These are phyloP conservation scores for Athripsodes cinereus DNA, from an alignment of 2,888 invertebrate genomes.

Conservation along the genomic window DNA sequence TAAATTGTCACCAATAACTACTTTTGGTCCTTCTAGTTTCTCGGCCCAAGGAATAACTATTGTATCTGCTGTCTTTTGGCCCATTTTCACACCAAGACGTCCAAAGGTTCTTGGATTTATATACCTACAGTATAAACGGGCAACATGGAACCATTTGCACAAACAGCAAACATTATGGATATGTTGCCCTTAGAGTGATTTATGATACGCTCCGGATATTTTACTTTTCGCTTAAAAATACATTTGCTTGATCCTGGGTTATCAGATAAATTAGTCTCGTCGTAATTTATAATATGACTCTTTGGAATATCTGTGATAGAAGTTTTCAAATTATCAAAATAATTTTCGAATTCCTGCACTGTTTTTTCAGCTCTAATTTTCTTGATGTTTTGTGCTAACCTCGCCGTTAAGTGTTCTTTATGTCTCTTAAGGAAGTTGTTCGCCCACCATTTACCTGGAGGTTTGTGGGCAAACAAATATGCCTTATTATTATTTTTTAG, in stretches of 20 bases:
- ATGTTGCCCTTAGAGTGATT: background rate
- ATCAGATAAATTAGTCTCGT: constrained; percentile 16
- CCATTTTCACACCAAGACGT: background rate
- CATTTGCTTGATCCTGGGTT: constrained; percentile 10
- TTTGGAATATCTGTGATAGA: background rate
- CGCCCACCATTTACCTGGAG: too few species aligned
- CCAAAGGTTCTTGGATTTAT: background rate
- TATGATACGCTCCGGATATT: constrained; percentile 5
- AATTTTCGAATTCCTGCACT: background rate
- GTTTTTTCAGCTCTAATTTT: too few species aligned
- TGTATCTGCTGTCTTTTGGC: background rate
- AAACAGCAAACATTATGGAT: background rate
- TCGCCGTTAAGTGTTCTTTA: background rate
- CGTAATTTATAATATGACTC: constrained; percentile 11
- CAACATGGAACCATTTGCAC: background rate
- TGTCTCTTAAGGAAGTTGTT: background rate
- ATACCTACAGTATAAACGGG: background rate
- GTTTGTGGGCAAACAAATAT: too few species aligned
- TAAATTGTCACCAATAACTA: background rate
- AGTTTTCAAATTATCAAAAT: constrained; percentile 7
- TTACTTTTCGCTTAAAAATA: constrained; percentile 9
- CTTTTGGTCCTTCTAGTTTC: background rate
- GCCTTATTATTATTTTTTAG: too few species aligned
- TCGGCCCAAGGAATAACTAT: background rate
- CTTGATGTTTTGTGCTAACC: too few species aligned